phyloP scores from a whole-genome alignment of 2,113 vertebrate genomes.

The Rutilus rutilus region DNA sequence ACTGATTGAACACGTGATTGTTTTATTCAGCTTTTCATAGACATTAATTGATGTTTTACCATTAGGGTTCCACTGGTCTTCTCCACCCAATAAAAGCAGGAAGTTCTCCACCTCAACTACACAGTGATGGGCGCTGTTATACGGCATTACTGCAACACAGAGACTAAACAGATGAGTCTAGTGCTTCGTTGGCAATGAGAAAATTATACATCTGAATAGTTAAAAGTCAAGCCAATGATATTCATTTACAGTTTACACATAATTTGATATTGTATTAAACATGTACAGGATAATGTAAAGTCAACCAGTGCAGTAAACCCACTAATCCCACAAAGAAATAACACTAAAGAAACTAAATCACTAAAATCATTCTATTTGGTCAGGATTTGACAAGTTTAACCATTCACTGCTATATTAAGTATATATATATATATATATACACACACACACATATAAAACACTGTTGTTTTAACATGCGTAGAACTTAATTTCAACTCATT shows the following conservation, averaged over 20 bases:
- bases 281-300: neutral
- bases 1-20: neutral
- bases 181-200: neutral
- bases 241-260: neutral
- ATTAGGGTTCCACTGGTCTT: conserved; percentile 99
- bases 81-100: conserved; percentile 93
- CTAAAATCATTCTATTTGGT: neutral
- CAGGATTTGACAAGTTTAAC: neutral
- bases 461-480: too few relatives aligned
- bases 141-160: conserved; percentile 92
- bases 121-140: conserved; percentile 99
- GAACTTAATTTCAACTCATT: too few relatives aligned
- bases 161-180: conserved; percentile 40
- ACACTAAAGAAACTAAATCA: too few relatives aligned
- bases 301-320: neutral
- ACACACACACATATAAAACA: too few relatives aligned
- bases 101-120: conserved; percentile 99
- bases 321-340: too few relatives aligned
- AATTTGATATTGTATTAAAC: neutral
- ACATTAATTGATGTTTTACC: conserved; percentile 74
- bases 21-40: neutral
- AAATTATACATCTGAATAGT: neutral
- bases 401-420: neutral
- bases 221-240: neutral
- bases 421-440: too few relatives aligned